These are phyloP conservation scores for Gryon sp. DNA, from an alignment of 1,140 invertebrate genomes.

Conservation along the genomic window DNA sequence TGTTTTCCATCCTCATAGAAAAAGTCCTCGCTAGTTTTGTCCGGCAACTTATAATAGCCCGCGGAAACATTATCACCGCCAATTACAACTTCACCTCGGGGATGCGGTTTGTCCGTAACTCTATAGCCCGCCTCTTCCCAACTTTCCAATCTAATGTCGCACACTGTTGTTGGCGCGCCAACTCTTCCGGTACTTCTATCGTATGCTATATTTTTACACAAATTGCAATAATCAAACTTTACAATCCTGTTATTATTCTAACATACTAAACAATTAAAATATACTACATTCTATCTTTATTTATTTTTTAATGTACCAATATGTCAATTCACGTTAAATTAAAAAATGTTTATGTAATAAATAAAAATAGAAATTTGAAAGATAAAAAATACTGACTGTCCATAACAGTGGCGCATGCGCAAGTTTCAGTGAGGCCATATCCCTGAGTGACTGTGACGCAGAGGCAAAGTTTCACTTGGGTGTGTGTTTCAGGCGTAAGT, in stretches of 20 bases:
- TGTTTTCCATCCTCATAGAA: slow-evolving; percentile 87
- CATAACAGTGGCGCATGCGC: slow-evolving; percentile 94
- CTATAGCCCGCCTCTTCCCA: slow-evolving; percentile 98
- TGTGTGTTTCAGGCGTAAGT: slow-evolving; percentile 96
- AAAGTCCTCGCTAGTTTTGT: slow-evolving; percentile 96
- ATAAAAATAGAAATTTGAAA: slow-evolving; percentile 21
- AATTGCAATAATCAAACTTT: no score
- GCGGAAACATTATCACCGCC: slow-evolving; percentile 94
- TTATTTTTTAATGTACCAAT: no score
- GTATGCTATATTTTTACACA: slow-evolving; percentile 78
- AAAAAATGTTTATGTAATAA: slow-evolving; percentile 16
- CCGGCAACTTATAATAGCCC: slow-evolving; percentile 96
- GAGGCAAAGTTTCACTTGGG: slow-evolving; percentile 95
- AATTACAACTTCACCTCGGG: slow-evolving; percentile 93
- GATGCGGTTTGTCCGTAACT: slow-evolving; percentile 92
- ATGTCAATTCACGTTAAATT: no score
- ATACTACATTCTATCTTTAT: no score
- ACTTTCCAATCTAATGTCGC: slow-evolving; percentile 92
- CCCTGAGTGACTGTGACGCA: slow-evolving; percentile 95
- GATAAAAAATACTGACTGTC: slow-evolving; percentile 82
- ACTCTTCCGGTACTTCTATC: slow-evolving; percentile 91
- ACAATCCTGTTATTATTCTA: no score
- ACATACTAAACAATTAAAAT: no score
- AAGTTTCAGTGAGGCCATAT: slow-evolving; percentile 98
- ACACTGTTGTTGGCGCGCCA: slow-evolving; percentile 92